phyloP scores from a whole-genome alignment of 1,140 invertebrate species.

The Drosophila ogumai region DNA sequence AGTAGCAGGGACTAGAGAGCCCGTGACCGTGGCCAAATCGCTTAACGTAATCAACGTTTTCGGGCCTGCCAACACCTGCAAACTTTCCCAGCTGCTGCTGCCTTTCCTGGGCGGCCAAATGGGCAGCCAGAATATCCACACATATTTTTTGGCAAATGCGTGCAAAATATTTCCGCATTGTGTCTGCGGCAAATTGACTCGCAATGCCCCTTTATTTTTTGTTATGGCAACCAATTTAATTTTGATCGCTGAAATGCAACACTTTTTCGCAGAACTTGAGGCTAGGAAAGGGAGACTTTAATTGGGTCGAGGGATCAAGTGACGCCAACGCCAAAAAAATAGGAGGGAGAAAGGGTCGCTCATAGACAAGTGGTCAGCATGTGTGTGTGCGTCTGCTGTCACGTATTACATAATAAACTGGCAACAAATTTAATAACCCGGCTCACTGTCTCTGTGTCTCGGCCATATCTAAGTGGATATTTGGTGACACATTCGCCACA shows the following conservation, averaged over 20 bases:
- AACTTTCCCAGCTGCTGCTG: conserved; percentile 61
- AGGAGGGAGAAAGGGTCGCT: not conserved
- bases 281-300: conserved; percentile 45
- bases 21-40: conserved; percentile 63
- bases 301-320: conserved; percentile 69
- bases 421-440: conserved; percentile 76
- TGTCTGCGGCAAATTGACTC: conserved; percentile 37
- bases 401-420: conserved; percentile 82
- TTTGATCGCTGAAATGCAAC: conserved; percentile 72
- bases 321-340: conserved; percentile 57
- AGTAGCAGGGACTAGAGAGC: conserved; percentile 7
- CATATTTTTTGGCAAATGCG: conserved; percentile 49
- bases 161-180: conserved; percentile 69
- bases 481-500: conserved; percentile 68
- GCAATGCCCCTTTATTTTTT: conserved; percentile 8
- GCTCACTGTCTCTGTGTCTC: conserved; percentile 20
- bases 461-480: conserved; percentile 66
- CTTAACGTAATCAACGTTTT: conserved; percentile 77
- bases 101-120: conserved; percentile 24
- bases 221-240: conserved; percentile 70
- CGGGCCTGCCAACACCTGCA: conserved; percentile 64
- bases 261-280: conserved; percentile 35
- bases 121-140: not conserved
- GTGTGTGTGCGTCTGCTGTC: conserved; percentile 48
- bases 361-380: conserved; percentile 17